Evolutionary conservation across 1,140 invertebrate species (phyloP).

Genomic region (Latrodectus geometricus): DNA sequence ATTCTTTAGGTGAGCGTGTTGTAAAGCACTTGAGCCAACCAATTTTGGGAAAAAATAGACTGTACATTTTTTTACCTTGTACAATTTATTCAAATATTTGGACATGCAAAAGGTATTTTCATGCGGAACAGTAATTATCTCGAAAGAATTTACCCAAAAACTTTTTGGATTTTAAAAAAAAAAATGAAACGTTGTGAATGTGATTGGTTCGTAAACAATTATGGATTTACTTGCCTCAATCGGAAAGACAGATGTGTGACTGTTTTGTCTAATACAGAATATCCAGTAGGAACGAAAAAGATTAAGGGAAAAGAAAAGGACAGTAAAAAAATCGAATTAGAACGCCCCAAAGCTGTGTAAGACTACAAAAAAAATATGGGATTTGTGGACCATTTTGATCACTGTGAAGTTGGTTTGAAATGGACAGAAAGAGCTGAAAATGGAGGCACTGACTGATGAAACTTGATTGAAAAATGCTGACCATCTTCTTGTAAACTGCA

Average conservation of each 20-base stretch:
- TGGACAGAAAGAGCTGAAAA: background rate
- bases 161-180: too few relatives aligned
- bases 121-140: conserved; percentile 1
- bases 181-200: too few relatives aligned
- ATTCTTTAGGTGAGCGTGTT: too few relatives aligned
- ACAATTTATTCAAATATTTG: background rate
- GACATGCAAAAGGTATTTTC: background rate
- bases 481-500: background rate
- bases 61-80: background rate
- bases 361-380: too few relatives aligned
- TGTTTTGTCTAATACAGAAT: conserved; percentile 8
- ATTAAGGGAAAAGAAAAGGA: conserved; percentile 51
- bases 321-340: background rate
- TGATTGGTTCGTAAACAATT: conserved; percentile 11
- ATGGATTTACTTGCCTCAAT: too few relatives aligned
- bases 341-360: too few relatives aligned
- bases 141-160: too few relatives aligned
- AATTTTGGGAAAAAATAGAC: background rate
- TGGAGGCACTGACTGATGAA: background rate
- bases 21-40: background rate
- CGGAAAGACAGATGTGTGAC: too few relatives aligned
- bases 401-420: conserved; percentile 4
- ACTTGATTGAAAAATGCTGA: background rate
- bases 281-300: too few relatives aligned
- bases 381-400: conserved; percentile 1